phyloP scores from a whole-genome alignment of 2,888 invertebrate species.

The Drosophila robusta region DNA sequence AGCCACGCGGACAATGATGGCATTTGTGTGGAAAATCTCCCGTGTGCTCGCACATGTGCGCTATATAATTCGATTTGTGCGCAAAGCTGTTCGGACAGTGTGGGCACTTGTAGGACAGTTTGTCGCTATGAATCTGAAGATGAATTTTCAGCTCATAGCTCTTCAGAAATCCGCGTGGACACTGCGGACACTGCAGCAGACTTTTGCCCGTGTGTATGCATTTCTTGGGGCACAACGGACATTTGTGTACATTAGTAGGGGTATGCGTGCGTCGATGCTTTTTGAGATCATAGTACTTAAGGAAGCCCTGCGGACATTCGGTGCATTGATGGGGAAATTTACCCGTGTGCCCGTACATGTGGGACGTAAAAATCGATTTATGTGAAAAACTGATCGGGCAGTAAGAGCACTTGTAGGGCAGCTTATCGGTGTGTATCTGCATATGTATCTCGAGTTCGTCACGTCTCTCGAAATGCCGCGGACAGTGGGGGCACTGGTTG shows the following conservation, averaged over 20 bases:
- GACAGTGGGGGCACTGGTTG: slow-evolving; percentile 35
- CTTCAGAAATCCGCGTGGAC: slow-evolving; percentile 21
- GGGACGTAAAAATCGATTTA: slow-evolving; percentile 25
- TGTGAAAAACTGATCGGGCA: slow-evolving; percentile 33
- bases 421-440: slow-evolving; percentile 25
- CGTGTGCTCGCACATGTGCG: slow-evolving; percentile 30
- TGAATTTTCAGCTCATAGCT: slow-evolving; percentile 30
- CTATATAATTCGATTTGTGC: slow-evolving; percentile 24
- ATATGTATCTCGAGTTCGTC: slow-evolving; percentile 34
- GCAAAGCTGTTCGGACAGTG: slow-evolving; percentile 37
- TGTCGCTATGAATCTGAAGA: slow-evolving; percentile 35
- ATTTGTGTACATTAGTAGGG: background rate
- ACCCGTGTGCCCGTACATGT: slow-evolving; percentile 21
- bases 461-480: slow-evolving; percentile 9
- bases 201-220: slow-evolving; percentile 12
- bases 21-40: slow-evolving; percentile 10
- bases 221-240: slow-evolving; percentile 10
- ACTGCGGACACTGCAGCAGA: slow-evolving; percentile 24
- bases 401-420: slow-evolving; percentile 31
- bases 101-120: slow-evolving; percentile 29
- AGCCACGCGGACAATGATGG: background rate
- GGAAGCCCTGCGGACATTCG: slow-evolving; percentile 23
- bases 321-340: slow-evolving; percentile 25
- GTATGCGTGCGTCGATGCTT: slow-evolving; percentile 14
- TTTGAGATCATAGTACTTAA: slow-evolving; percentile 5